Base-by-base conservation (phyloP, 92 coral and sea anemone species). In the Epizoanthus rinbou region DNA sequence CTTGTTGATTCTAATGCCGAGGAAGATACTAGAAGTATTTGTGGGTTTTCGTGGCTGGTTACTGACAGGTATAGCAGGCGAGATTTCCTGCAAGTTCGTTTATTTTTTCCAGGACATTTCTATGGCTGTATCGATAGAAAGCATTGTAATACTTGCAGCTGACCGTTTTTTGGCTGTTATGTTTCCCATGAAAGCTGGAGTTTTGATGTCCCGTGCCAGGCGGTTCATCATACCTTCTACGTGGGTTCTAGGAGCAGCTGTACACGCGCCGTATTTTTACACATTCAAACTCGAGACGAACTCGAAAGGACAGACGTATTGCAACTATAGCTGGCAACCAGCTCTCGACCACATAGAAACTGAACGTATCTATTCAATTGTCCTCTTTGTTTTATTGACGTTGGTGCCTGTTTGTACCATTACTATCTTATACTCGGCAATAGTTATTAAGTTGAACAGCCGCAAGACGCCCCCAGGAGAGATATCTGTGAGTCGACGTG, bases 121-220 rank as follows among this genome's bases (percentile, higher is more conserved):
- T 14, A 75, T 84, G 6, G 80, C 90, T 1, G 90, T 90, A 5
- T 90, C 93, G 24, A 78, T 86, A 18, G 19, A 59, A 39, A 90
- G 93, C 47, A 86, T 85, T 52, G 82, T 90, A n/a, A 85, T 88
- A 17, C 75, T 90, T 56, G 85, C 93, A 8, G 71, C 76, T 24
- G 93, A 90, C 52, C 81, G 93, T 4, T 90, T 90, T 73, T 41
- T 85, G 33, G 93, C 93, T 4, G 93, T 90, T 21, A 85, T 90
- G 67, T 86, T 86, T 58, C 93, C 93, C n/a, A 79, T 90, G n/a
- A 52, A 74, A 70, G 93, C 90, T 15, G 79, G 90, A 15, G 52
- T 54, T 0, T 57, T 85, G 6, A 82, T 76, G 84, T 64, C 65
- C 18, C 54, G 76, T 14, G 54, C 74, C 39, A 81, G 89, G 31